These are phyloP conservation scores for Carollia perspicillata DNA, from an alignment of 2,113 vertebrate genomes.

Conservation along the genomic window DNA sequence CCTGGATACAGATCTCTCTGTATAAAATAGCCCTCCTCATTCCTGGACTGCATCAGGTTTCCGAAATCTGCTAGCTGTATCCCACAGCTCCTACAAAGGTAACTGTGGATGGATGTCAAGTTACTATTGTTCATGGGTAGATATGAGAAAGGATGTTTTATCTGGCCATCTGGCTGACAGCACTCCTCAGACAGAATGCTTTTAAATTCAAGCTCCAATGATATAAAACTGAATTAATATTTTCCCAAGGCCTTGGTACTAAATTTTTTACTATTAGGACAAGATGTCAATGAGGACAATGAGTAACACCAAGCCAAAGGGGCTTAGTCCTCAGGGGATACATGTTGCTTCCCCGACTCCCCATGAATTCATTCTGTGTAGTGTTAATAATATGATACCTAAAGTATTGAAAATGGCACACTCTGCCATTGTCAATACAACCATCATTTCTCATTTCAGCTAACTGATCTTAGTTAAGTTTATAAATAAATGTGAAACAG, in stretches of 20 bases:
- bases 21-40: not conserved
- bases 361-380: not conserved
- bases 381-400: not conserved
- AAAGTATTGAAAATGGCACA: not conserved
- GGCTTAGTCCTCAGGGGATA: fast-evolving
- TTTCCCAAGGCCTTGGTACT: not conserved
- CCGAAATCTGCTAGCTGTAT: not conserved
- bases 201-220: not conserved
- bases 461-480: not conserved
- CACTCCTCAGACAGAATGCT: not conserved
- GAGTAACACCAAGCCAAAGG: not conserved
- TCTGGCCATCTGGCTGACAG: not conserved
- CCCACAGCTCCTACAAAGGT: not conserved
- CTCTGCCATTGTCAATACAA: not conserved
- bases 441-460: not conserved
- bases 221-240: not conserved
- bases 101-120: not conserved
- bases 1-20: not conserved
- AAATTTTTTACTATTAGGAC: not conserved
- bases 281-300: not conserved
- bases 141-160: not conserved
- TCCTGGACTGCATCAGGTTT: not conserved
- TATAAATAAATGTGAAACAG: not conserved
- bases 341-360: not conserved
- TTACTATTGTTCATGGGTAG: not conserved